These are phyloP conservation scores for Ischnus inquisitorius DNA, from an alignment of 2,888 invertebrate genomes.

Conservation along the genomic window DNA sequence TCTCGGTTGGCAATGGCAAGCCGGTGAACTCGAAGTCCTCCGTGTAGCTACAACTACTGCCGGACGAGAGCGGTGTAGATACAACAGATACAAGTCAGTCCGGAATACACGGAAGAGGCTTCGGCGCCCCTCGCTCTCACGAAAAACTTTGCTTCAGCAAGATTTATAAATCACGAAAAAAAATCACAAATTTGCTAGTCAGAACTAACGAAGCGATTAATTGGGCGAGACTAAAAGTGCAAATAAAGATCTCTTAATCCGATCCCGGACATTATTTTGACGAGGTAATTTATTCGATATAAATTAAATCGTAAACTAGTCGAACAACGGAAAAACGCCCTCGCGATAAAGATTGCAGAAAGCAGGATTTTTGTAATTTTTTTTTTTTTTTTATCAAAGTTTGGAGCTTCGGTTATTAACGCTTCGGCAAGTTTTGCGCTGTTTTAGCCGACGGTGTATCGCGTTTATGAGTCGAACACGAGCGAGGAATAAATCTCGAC, in stretches of 20 bases:
- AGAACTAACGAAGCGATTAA: not conserved
- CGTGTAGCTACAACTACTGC: slow-evolving; percentile 4
- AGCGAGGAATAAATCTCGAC: not conserved
- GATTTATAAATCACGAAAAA: not conserved
- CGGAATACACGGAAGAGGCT: not conserved
- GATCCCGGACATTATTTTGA: not conserved
- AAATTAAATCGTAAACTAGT: not conserved
- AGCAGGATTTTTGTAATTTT: too few relatives aligned
- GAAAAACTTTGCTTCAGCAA: too few relatives aligned
- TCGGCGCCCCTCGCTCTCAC: not conserved
- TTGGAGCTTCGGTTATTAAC: not conserved
- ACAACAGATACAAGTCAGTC: slow-evolving; percentile 8
- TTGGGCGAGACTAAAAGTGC: not conserved
- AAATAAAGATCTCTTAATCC: not conserved
- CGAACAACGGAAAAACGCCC: not conserved
- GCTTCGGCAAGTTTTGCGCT: slow-evolving; percentile 1
- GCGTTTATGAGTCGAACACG: not conserved
- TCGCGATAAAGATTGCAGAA: not conserved
- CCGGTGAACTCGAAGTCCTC: slow-evolving; percentile 35
- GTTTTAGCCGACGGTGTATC: not conserved
- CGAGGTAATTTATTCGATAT: slow-evolving; percentile 6
- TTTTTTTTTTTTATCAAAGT: too few relatives aligned
- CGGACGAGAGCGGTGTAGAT: slow-evolving; percentile 16
- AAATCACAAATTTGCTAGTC: not conserved
- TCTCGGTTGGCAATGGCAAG: slow-evolving; percentile 11